These are phyloP conservation scores for Neoscelio sp. DNA, from an alignment of 2,888 invertebrate species.

Conservation along the genomic window DNA sequence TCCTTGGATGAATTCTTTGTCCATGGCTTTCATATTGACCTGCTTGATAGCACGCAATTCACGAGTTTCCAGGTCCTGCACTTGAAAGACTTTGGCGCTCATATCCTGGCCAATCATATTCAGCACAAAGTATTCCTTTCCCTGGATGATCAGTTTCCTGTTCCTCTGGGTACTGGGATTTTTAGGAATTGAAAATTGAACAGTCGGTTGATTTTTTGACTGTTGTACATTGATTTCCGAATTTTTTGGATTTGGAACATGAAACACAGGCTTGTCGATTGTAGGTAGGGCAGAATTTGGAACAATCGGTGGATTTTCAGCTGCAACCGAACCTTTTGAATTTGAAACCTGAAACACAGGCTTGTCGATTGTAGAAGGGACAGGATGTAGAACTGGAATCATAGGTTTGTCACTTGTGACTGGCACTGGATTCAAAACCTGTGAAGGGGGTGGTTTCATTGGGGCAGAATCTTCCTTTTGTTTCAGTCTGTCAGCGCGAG, in stretches of 20 bases:
- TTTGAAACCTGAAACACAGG: neutral
- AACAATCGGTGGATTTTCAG: too few species aligned
- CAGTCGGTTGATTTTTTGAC: constrained; percentile 46
- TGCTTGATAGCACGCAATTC: constrained; percentile 91
- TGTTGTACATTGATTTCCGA: neutral
- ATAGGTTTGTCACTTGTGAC: neutral
- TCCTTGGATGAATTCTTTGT: constrained; percentile 89
- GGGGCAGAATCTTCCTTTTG: neutral
- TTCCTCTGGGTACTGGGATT: constrained; percentile 62
- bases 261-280: neutral
- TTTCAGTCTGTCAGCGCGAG: neutral
- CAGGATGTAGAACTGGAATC: too few species aligned
- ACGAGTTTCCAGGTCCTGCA: constrained; percentile 87
- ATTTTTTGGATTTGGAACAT: neutral
- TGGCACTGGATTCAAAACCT: neutral
- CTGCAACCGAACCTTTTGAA: neutral
- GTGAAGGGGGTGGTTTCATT: neutral
- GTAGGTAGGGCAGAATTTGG: too few species aligned
- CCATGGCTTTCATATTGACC: constrained; percentile 90
- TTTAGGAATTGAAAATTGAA: constrained; percentile 72
- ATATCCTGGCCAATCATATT: constrained; percentile 94
- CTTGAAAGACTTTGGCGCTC: constrained; percentile 92
- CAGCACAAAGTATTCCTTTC: constrained; percentile 89
- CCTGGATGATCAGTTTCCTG: constrained; percentile 87
- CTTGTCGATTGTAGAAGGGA: neutral